Conservation (phyloP, 2,113 vertebrate genomes). For the Harpagus bidentatus region DNA sequence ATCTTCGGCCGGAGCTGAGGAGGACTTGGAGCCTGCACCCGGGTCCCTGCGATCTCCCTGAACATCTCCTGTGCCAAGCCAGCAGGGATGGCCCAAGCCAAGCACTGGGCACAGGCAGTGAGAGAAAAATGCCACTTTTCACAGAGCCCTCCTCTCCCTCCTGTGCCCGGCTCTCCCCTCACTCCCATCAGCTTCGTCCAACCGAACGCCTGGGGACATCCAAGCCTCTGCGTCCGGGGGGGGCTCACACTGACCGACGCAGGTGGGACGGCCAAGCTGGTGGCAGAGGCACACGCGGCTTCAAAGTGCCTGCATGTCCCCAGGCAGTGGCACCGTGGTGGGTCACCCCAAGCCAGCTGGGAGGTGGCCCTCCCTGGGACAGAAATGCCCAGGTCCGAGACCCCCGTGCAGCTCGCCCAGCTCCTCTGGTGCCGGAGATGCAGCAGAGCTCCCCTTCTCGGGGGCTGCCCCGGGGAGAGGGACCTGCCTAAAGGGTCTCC, state of each 20-base stretch:
- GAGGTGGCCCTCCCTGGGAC: background rate
- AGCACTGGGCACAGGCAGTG: background rate
- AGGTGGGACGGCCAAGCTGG: background rate
- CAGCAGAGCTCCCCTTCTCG: background rate
- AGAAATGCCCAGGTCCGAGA: background rate
- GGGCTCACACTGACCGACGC: fast-evolving
- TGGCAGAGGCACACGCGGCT: background rate
- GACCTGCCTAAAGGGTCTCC: background rate
- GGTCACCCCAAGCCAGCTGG: fast-evolving
- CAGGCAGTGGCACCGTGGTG: fast-evolving
- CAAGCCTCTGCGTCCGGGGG: background rate
- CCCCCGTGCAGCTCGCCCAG: fast-evolving
- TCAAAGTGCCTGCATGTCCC: background rate
- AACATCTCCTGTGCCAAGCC: background rate
- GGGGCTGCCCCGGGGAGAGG: background rate
- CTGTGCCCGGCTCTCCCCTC: background rate
- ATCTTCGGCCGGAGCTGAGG: background rate
- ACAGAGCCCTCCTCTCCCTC: background rate
- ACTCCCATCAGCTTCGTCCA: background rate
- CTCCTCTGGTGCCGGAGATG: background rate
- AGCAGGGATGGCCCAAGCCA: background rate
- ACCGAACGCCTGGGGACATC: background rate
- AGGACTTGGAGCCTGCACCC: background rate
- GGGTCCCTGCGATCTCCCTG: background rate
- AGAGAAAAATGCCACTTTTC: background rate